phyloP scores from a whole-genome alignment of 1,140 invertebrate genomes.

The Campodea augens region DNA sequence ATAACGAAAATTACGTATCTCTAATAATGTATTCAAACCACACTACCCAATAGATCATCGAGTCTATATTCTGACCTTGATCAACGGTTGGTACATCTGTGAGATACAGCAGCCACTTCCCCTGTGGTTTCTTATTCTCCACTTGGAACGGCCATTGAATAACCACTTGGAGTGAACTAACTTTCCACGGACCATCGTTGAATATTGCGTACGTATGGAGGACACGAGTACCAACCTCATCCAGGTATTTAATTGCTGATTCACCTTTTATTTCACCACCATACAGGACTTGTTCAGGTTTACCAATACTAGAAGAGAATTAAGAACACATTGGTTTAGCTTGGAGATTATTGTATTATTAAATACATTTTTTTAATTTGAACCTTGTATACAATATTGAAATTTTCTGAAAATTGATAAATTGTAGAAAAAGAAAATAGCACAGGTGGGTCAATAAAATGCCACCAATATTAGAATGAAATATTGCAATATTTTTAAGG shows the following conservation, averaged over 20 bases:
- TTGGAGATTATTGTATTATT: too few species aligned
- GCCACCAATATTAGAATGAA: too few species aligned
- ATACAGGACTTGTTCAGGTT: constrained; percentile 63
- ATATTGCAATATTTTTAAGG: too few species aligned
- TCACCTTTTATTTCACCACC: constrained; percentile 64
- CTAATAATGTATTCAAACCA: too few species aligned
- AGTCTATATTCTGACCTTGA: too few species aligned
- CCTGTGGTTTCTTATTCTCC: constrained; percentile 46
- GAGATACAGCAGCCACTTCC: constrained; percentile 80
- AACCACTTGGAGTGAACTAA: constrained; percentile 51
- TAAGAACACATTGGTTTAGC: constrained; percentile 3
- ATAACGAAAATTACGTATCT: too few species aligned
- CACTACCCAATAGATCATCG: too few species aligned
- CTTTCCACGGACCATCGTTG: constrained; percentile 71
- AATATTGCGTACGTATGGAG: constrained; percentile 69
- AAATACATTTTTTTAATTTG: too few species aligned
- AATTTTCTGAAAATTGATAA: background rate
- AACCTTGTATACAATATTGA: background rate
- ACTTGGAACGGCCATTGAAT: constrained; percentile 83
- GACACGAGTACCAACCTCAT: constrained; percentile 67
- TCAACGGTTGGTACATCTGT: constrained; percentile 56
- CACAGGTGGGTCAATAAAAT: too few species aligned
- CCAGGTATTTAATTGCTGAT: constrained; percentile 56
- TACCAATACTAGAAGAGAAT: constrained; percentile 31
- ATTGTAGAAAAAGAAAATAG: constrained; percentile 7